A percentile compares a stretch with the other conserved stretches of the same genome.
Conservation (phyloP, 2,113 vertebrate genomes). For the Uria lomvia region DNA sequence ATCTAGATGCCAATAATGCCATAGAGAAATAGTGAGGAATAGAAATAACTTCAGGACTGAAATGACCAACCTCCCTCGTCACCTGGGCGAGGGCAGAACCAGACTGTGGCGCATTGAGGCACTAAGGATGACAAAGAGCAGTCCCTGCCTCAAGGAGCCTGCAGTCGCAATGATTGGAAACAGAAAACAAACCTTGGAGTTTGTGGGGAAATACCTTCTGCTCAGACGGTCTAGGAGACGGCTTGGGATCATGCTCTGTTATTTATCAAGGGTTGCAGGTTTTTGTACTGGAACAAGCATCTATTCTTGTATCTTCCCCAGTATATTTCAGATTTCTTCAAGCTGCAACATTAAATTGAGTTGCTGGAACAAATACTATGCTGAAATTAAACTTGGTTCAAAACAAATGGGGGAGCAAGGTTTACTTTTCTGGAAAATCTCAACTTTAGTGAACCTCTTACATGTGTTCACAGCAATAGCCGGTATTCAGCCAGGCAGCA, state of each 20-base stretch:
- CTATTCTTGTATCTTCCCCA: not conserved
- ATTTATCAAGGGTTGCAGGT: not conserved
- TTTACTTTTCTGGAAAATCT: not conserved
- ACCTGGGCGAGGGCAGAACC: not conserved
- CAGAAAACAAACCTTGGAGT: constrained; percentile 40
- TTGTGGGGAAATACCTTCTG: constrained; percentile 27
- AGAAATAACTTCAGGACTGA: not conserved
- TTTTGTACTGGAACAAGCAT: not conserved
- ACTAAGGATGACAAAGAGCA: constrained; percentile 29
- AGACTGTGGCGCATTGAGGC: accelerated
- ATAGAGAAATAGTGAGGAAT: not conserved
- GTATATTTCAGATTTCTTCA: not conserved
- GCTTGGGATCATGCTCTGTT: constrained; percentile 25
- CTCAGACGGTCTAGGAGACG: not conserved
- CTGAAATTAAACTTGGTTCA: not conserved
- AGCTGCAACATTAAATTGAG: not conserved
- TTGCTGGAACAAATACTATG: not conserved
- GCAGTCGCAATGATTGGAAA: not conserved
- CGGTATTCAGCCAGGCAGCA: not conserved
- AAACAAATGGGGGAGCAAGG: not conserved
- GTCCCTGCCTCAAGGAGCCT: not conserved
- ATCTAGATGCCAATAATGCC: not conserved
- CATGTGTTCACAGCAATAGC: not conserved
- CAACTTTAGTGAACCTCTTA: not conserved
- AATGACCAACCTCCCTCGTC: not conserved